Conservation (phyloP, 2,888 invertebrate species). For the Sipha maydis region DNA sequence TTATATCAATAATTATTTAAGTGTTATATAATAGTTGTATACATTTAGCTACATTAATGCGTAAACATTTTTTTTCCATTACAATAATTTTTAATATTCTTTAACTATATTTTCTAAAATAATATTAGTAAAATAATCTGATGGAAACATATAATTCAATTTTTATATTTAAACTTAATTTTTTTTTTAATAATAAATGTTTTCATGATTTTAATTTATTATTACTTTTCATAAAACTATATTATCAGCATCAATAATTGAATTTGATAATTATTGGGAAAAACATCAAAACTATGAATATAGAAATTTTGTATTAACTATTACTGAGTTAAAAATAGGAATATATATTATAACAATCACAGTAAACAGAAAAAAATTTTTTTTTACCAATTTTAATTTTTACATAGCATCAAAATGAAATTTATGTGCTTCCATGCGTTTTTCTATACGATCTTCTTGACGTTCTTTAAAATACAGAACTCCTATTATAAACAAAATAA, state of each 20-base stretch:
- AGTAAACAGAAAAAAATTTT: conserved; percentile 44
- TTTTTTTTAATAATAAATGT: neutral
- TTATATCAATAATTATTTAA: neutral
- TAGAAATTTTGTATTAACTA: conserved; percentile 7
- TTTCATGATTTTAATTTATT: neutral
- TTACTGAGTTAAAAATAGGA: conserved; percentile 43
- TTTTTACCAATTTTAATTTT: conserved; percentile 62
- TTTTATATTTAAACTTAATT: neutral
- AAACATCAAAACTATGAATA: neutral
- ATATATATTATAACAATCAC: conserved; percentile 41
- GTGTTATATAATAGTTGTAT: neutral
- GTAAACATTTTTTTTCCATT: neutral
- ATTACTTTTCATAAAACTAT: neutral
- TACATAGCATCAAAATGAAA: conserved; percentile 91
- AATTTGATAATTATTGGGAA: neutral
- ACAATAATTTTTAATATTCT: neutral
- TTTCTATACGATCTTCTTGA: conserved; percentile 82
- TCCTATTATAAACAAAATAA: conserved; percentile 86
- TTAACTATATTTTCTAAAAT: neutral
- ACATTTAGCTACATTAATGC: neutral
- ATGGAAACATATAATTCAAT: neutral
- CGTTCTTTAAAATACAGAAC: conserved; percentile 91
- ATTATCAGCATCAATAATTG: neutral
- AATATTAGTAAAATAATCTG: neutral
- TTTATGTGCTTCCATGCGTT: conserved; percentile 81